phyloP scores from a whole-genome alignment of 2,797 vertebrate genomes.

The Odontamblyopus lacepedii region DNA sequence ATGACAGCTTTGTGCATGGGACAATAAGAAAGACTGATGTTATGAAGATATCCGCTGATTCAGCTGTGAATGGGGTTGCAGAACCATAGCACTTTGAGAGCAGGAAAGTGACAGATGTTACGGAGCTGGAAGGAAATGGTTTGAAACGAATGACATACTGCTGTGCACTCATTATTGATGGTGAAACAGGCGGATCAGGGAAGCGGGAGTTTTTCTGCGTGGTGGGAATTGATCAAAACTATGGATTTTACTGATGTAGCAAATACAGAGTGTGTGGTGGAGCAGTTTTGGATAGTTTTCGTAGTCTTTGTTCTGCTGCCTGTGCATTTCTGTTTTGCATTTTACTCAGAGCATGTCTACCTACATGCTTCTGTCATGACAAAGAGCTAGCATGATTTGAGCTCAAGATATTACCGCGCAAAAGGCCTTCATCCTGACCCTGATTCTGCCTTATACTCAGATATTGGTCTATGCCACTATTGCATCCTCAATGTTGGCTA shows the following conservation, averaged over 20 bases:
- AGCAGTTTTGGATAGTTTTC: conserved; percentile 58
- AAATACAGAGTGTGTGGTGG: conserved; percentile 72
- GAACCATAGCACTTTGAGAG: conserved; percentile 8
- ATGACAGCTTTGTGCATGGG: conserved; percentile 21
- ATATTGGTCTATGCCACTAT: conserved; percentile 40
- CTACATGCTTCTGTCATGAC: conserved; percentile 40
- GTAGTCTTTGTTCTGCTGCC: conserved; percentile 55
- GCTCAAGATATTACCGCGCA: conserved; percentile 52
- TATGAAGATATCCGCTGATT: conserved; percentile 15
- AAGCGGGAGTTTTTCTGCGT: conserved; percentile 21
- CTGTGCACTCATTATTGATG: conserved; percentile 33
- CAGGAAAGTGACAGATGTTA: neutral
- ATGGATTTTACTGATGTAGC: conserved; percentile 76
- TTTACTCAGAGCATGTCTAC: conserved; percentile 35
- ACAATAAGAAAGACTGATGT: conserved; percentile 28
- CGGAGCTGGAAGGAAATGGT: conserved; percentile 23
- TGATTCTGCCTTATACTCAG: conserved; percentile 48
- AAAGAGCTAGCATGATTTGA: conserved; percentile 67
- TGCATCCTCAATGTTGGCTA: conserved; percentile 48
- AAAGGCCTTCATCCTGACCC: conserved; percentile 54
- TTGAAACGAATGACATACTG: conserved; percentile 31
- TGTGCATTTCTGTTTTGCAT: conserved; percentile 53
- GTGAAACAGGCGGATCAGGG: conserved; percentile 39
- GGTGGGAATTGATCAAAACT: conserved; percentile 19
- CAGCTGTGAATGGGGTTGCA: conserved; percentile 4